Base-by-base conservation (phyloP, 1,140 invertebrate species). In the Pogonus chalceus region DNA sequence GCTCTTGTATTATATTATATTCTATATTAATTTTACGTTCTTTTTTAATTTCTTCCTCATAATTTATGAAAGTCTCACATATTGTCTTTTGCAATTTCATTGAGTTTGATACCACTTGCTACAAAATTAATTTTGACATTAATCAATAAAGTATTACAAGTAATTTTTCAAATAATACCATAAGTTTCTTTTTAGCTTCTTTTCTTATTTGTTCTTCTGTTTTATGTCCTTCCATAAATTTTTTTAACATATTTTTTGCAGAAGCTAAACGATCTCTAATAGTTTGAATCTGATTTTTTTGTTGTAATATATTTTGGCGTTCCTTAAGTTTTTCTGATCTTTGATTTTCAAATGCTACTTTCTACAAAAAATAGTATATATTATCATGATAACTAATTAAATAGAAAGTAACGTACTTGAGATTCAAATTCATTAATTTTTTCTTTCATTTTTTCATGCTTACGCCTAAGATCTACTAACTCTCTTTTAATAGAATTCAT, bases 401-500 rank as follows among this genome's bases (percentile, higher is more conserved):
- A 31, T 31, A 31, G 26, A 31, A 31, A 31, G 4, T 31, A 31
- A 31, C 4, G 26, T 31, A 31, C 26, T 14, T 31, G 4, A 26
- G 24, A 1, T 23, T 56, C 31, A 2, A 70, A 53, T 18, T 62
- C 57, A 20, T 73, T 69, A 7, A 75, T 56, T 22, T 60, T 51
- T 2, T 56, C 54, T 23, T 70, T 66, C 2, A 65, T 20, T 2
- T 57, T 49, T 0, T 53, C n/a, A 14, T 76, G 35, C 49, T 70
- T 62, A 1, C 59, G 58, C 21, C 74, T 66, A 0, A 66, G 46
- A 9, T 66, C 57, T 56, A 65, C 53, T n/a, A 73, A 60, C 49
- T 65, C 61, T 0, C 46, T 18, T 16, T 9, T 61, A 64, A 0
- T 23, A 61, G 51, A 63, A 56, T 22, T 63, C 56, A 18, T 71